Base-by-base conservation (phyloP, 2,797 vertebrate species). In the Gila robusta region DNA sequence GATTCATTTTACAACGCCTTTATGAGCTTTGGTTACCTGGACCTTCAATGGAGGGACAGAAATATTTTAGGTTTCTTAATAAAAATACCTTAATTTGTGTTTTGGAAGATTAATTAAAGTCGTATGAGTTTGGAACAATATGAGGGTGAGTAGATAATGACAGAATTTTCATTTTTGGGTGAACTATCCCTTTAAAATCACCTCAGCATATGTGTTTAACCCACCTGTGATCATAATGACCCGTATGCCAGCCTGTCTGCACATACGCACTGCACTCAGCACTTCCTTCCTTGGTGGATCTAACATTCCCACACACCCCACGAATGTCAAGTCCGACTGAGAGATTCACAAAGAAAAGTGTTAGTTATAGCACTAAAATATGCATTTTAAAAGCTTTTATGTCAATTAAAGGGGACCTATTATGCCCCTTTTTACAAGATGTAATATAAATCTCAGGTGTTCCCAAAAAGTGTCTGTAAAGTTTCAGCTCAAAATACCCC, bases 151-250 rank as follows among this genome's bases (percentile, higher is more conserved):
- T 49, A 49, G 5, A 49, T 41, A 2, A 54, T 54, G 10, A 16
- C 23, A 10, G 2, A 59, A 56, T 39, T 59, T 16, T 8, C 0
- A 10, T 39, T 76, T 76, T 77, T 56, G 19, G 32, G 32, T 56
- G 19, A 37, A 37, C 49, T 78, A 26, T 62, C 0, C 1, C 23
- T 79, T 62, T 41, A 41, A 37, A 62, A 26, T 59, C 54, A 56
- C 54, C 23, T 37, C 35, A 26, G 17, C 1, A 0, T 21, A 11
- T 66, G 14, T 19, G 26, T 47, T 52, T 62, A 23, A 82, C 90
- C 52, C 28, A 95, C 96, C 96, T 88, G 96, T 96, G 90, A 96
- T 96, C 96, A 96, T 96, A 89, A 96, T 96, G 89, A 96, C 96
- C 17, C 95, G 91, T 67, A 96, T 96, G 44, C 96, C 96, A 21